A percentile compares a stretch with the other conserved stretches of the same genome.
Evolutionary conservation across 2,113 vertebrate genomes (phyloP).

Genomic region (Lampris incognitus): DNA sequence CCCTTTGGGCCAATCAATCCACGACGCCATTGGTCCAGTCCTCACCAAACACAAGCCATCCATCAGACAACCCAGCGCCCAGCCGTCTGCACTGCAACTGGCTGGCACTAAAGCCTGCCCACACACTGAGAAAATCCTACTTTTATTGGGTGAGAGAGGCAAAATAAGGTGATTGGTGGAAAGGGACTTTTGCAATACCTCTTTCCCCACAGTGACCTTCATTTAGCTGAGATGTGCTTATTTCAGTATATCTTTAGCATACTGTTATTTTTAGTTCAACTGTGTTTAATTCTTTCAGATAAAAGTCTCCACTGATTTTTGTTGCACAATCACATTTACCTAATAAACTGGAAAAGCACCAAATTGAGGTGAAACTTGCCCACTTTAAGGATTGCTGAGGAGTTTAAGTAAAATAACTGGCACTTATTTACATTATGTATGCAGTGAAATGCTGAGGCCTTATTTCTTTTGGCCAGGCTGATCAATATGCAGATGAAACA

Average conservation of each 20-base stretch:
- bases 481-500: slow-evolving; percentile 82
- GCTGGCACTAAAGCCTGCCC: slow-evolving; percentile 66
- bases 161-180: slow-evolving; percentile 48
- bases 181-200: slow-evolving; percentile 37
- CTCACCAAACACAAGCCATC: slow-evolving; percentile 68
- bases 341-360: slow-evolving; percentile 50
- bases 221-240: slow-evolving; percentile 42
- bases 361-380: slow-evolving; percentile 37
- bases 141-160: slow-evolving; percentile 65
- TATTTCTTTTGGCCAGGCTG: slow-evolving; percentile 64
- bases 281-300: slow-evolving; percentile 38
- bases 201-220: slow-evolving; percentile 42
- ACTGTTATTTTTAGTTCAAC: slow-evolving; percentile 4
- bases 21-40: slow-evolving; percentile 72
- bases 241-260: slow-evolving; percentile 34
- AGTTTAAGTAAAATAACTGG: slow-evolving; percentile 65
- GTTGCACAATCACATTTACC: slow-evolving; percentile 34
- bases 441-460: slow-evolving; percentile 77
- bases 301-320: slow-evolving; percentile 50
- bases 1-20: slow-evolving; percentile 79
- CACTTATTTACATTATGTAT: slow-evolving; percentile 76
- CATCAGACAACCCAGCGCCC: slow-evolving; percentile 73
- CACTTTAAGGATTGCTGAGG: slow-evolving; percentile 30
- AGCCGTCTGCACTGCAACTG: slow-evolving; percentile 65
- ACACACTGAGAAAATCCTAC: slow-evolving; percentile 43